Conservation (phyloP, 2,113 vertebrate species). For the Oreocharis arfaki region DNA sequence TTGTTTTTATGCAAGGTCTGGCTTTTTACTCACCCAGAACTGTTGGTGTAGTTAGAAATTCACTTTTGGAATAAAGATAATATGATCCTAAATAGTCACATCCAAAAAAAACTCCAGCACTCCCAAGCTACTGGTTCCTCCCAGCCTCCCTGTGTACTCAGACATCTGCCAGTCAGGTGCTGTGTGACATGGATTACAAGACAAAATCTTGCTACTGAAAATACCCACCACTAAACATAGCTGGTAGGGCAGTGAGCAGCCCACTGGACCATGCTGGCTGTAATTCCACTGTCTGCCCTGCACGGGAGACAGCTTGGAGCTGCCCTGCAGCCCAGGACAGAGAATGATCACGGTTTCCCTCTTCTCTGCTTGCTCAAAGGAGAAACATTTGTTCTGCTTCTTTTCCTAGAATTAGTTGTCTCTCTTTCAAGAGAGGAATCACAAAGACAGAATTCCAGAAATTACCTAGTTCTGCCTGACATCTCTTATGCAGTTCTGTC, state of each 20-base stretch:
- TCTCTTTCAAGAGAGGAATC: background rate
- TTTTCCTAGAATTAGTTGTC: background rate
- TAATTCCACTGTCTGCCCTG: background rate
- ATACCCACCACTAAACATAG: constrained; percentile 17
- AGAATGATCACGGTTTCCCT: background rate
- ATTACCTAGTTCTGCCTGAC: background rate
- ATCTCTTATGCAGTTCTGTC: background rate
- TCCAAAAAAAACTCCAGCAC: background rate
- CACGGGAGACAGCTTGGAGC: background rate
- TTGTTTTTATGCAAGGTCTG: background rate
- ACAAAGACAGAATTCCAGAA: background rate
- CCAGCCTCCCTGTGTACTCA: background rate
- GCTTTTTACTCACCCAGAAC: background rate
- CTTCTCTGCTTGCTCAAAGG: background rate
- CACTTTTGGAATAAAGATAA: background rate
- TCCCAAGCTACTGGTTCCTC: background rate
- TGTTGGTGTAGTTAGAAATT: background rate
- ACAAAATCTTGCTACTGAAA: constrained; percentile 17
- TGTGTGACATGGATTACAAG: background rate
- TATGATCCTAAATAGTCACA: background rate
- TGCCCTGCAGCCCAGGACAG: background rate
- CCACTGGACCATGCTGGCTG: background rate
- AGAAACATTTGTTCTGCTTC: background rate
- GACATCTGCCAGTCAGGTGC: constrained; percentile 46
- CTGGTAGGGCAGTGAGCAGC: background rate